A percentile compares a stretch with the other conserved stretches of the same genome.
These are phyloP conservation scores for Drosophila sturtevanti DNA, from an alignment of 1,140 invertebrate genomes.

Conservation along the genomic window DNA sequence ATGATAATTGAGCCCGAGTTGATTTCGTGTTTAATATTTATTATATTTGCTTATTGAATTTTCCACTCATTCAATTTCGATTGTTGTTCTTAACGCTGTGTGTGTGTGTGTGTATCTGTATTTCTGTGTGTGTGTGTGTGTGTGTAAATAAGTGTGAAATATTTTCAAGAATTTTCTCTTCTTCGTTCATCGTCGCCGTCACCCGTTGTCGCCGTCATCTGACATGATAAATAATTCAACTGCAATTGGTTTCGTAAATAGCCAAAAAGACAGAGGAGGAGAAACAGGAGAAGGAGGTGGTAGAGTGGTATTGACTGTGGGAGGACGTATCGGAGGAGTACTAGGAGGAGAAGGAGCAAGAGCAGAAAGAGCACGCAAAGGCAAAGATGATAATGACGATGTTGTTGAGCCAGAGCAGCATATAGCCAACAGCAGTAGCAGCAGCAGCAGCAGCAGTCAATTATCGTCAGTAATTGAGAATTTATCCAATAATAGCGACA, in stretches of 20 bases:
- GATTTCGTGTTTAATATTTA: constrained; percentile 76
- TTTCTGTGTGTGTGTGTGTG: constrained; percentile 48
- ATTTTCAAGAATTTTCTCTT: constrained; percentile 80
- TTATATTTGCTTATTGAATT: constrained; percentile 75
- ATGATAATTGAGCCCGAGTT: constrained; percentile 64
- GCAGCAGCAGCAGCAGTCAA: constrained; percentile 57
- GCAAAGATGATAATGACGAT: constrained; percentile 30
- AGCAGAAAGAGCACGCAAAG: constrained; percentile 7
- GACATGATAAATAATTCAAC: constrained; percentile 82
- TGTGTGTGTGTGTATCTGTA: constrained; percentile 46
- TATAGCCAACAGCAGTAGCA: constrained; percentile 10
- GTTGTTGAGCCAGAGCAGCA: constrained; percentile 27
- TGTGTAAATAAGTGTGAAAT: constrained; percentile 69
- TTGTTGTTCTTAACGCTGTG: constrained; percentile 62
- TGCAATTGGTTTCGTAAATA: constrained; percentile 76
- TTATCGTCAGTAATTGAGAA: constrained; percentile 82
- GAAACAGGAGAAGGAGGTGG: constrained; percentile 19
- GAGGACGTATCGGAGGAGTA: no score
- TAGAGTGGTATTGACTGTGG: neutral
- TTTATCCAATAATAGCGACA: constrained; percentile 82
- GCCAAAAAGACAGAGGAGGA: constrained; percentile 50
- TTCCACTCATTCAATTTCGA: constrained; percentile 64
- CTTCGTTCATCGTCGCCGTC: constrained; percentile 46
- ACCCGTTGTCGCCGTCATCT: constrained; percentile 49
- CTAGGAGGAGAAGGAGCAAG: constrained; percentile 24